These are phyloP conservation scores for Alosa alosa DNA, from an alignment of 2,113 vertebrate species.

Conservation along the genomic window DNA sequence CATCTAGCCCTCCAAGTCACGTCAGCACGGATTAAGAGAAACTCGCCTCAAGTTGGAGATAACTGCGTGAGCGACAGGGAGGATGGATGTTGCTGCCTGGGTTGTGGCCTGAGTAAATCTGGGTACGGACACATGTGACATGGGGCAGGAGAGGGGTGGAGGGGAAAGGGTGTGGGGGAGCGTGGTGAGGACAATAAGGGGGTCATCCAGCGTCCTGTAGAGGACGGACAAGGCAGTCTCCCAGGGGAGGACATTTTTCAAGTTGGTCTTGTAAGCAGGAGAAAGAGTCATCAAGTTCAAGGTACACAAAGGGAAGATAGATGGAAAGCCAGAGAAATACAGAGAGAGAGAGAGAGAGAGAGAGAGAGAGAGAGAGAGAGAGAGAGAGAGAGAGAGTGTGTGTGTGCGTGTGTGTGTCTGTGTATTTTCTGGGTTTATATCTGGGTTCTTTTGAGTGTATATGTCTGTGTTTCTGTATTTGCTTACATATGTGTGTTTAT, in stretches of 20 bases:
- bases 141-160: not conserved
- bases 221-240: not conserved
- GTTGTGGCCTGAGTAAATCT: not conserved
- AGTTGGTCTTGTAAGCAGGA: not conserved
- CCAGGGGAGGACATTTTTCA: not conserved
- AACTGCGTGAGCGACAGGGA: not conserved
- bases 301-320: constrained; percentile 16
- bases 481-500: not conserved
- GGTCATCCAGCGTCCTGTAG: not conserved
- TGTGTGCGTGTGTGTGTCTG: not conserved
- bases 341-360: not conserved
- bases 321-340: not conserved
- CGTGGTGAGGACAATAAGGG: not conserved
- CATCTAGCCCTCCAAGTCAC: not conserved
- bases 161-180: not conserved
- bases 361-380: not conserved
- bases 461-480: not conserved
- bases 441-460: not conserved
- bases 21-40: not conserved
- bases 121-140: not conserved
- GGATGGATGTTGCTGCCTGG: not conserved
- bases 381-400: too few species aligned
- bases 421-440: not conserved
- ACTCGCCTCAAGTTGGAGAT: constrained; percentile 7
- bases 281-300: constrained; percentile 7